A percentile compares a stretch with the other conserved stretches of the same genome.
Conservation (phyloP, 2,797 vertebrate genomes). For the Austrolebias charrua region DNA sequence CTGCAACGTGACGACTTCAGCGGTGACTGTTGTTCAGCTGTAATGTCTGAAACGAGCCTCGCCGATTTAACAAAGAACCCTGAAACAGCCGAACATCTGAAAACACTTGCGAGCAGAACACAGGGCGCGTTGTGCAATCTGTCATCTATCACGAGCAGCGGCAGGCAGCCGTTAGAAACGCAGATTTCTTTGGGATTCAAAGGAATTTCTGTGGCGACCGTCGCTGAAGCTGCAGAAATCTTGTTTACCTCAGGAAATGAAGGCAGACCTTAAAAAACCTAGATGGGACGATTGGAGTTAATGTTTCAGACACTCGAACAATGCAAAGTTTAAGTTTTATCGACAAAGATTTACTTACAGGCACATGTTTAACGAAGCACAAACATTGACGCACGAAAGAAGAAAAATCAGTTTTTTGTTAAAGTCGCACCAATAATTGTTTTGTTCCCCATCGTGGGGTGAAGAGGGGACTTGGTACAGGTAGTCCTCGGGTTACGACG, state of each 20-base stretch:
- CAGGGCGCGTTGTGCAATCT: slow-evolving; percentile 40
- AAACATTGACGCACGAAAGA: background rate
- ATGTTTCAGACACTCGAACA: background rate
- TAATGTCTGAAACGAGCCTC: slow-evolving; percentile 12
- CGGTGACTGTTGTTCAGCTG: slow-evolving; percentile 6
- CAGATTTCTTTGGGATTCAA: slow-evolving; percentile 28
- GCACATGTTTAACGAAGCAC: background rate
- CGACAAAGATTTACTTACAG: background rate
- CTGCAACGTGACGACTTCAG: no score
- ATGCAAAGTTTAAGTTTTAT: no score
- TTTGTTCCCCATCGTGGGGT: no score
- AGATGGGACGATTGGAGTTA: background rate
- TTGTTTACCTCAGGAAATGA: slow-evolving; percentile 8
- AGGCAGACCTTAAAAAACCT: background rate
- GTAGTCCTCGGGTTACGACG: no score
- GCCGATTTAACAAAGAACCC: slow-evolving; percentile 14
- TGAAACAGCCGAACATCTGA: slow-evolving; percentile 47
- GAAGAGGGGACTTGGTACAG: no score
- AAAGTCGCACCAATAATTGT: background rate
- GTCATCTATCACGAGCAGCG: slow-evolving; percentile 28
- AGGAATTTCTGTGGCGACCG: slow-evolving; percentile 25
- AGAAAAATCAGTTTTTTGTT: background rate
- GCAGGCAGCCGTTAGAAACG: slow-evolving; percentile 31
- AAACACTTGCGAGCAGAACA: slow-evolving; percentile 46
- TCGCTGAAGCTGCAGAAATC: slow-evolving; percentile 22